These are phyloP conservation scores for Cerastis leucographa DNA, from an alignment of 2,888 invertebrate species.

Conservation along the genomic window DNA sequence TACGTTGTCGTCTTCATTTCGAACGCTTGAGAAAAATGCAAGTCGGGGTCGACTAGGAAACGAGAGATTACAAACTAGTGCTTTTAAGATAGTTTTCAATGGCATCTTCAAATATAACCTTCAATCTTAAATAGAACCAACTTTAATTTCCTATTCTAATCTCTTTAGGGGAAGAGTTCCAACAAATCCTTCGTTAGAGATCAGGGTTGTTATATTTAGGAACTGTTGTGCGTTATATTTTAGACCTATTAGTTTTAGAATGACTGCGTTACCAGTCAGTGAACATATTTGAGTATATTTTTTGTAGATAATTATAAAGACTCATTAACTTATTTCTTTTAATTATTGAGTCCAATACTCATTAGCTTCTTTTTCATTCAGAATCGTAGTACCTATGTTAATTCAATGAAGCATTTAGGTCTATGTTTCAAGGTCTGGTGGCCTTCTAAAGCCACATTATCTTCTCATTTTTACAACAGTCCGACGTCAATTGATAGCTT, in stretches of 20 bases:
- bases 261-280: too few relatives aligned
- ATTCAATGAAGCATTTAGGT: background rate
- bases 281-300: too few relatives aligned
- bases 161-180: too few relatives aligned
- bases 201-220: background rate
- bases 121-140: background rate
- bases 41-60: slow-evolving; percentile 3
- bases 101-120: too few relatives aligned
- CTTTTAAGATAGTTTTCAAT: slow-evolving; percentile 2
- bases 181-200: background rate
- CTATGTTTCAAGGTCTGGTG: background rate
- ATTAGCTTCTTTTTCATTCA: background rate
- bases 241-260: too few relatives aligned
- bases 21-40: slow-evolving; percentile 40
- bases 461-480: background rate
- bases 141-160: background rate
- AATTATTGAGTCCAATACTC: background rate
- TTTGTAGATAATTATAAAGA: background rate
- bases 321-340: background rate
- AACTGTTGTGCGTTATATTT: too few relatives aligned
- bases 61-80: background rate
- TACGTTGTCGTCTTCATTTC: slow-evolving; percentile 40
- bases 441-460: background rate
- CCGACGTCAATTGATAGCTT: background rate
- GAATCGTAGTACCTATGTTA: background rate